A percentile compares a stretch with the other conserved stretches of the same genome.
Evolutionary conservation across 2,888 invertebrate species (phyloP).

Genomic region (Electrophaes corylata): DNA sequence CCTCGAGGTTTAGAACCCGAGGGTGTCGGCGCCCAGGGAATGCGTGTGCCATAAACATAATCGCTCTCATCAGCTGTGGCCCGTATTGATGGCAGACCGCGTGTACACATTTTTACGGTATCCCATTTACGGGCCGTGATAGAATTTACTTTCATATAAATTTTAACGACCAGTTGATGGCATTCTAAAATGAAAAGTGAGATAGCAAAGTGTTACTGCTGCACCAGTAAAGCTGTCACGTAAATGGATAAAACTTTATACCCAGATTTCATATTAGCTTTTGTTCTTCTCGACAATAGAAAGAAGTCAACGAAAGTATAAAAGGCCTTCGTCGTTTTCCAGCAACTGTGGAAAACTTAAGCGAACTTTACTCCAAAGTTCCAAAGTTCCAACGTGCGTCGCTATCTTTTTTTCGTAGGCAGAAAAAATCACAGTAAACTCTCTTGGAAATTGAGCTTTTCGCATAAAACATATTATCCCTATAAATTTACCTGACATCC

Average conservation of each 20-base stretch:
- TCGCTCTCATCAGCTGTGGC: slow-evolving; percentile 72
- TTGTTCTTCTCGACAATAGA: slow-evolving; percentile 30
- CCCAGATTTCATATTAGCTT: slow-evolving; percentile 34
- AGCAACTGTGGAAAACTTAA: slow-evolving; percentile 39
- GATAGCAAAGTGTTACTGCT: slow-evolving; percentile 37
- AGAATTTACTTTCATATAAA: slow-evolving; percentile 67
- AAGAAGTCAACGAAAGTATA: slow-evolving; percentile 27
- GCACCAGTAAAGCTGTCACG: slow-evolving; percentile 22
- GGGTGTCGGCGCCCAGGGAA: slow-evolving; percentile 57
- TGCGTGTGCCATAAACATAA: slow-evolving; percentile 73
- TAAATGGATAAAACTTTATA: slow-evolving; percentile 30
- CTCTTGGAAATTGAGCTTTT: slow-evolving; percentile 69
- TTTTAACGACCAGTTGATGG: slow-evolving; percentile 60
- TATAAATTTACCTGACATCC: slow-evolving; percentile 80
- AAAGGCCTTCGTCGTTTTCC: slow-evolving; percentile 18
- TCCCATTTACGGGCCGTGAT: slow-evolving; percentile 65
- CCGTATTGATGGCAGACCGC: slow-evolving; percentile 61
- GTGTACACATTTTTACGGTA: slow-evolving; percentile 59
- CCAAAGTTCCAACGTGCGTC: slow-evolving; percentile 48
- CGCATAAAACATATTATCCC: slow-evolving; percentile 77
- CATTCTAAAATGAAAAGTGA: slow-evolving; percentile 48
- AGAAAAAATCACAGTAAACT: slow-evolving; percentile 75
- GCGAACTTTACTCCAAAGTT: slow-evolving; percentile 46
- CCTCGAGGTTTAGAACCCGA: slow-evolving; percentile 62
- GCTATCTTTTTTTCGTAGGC: slow-evolving; percentile 55